These are phyloP conservation scores for Zaprionus obscuricornis DNA, from an alignment of 2,888 invertebrate genomes.

Conservation along the genomic window DNA sequence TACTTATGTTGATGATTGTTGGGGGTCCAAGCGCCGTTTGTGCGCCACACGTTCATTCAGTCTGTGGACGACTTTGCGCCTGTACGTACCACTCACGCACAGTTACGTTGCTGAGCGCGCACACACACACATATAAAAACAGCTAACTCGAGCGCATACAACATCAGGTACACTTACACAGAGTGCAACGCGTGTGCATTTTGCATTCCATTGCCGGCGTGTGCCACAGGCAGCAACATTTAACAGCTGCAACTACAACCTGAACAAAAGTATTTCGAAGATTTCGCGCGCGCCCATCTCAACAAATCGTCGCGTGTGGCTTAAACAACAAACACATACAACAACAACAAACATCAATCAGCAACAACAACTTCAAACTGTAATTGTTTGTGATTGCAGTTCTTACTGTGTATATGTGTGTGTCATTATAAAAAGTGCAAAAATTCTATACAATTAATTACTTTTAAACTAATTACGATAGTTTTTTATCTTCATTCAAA, in stretches of 20 bases:
- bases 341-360: slow-evolving; percentile 13
- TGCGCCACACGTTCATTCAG: slow-evolving; percentile 81
- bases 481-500: no score
- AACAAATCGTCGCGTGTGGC: slow-evolving; percentile 57
- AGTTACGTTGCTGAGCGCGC: slow-evolving; percentile 55
- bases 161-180: slow-evolving; percentile 12
- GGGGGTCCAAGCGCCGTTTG: slow-evolving; percentile 79
- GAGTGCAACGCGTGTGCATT: slow-evolving; percentile 50
- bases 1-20: slow-evolving; percentile 76
- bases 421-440: slow-evolving; percentile 24
- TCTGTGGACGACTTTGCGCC: slow-evolving; percentile 82
- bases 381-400: slow-evolving; percentile 29
- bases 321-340: no score
- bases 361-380: slow-evolving; percentile 29
- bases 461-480: no score
- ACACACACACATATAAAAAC: slow-evolving; percentile 25
- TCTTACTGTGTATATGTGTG: slow-evolving; percentile 15
- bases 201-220: slow-evolving; percentile 69
- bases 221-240: slow-evolving; percentile 62
- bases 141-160: neutral
- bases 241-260: slow-evolving; percentile 51
- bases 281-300: slow-evolving; percentile 56
- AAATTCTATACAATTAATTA: no score
- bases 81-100: slow-evolving; percentile 79
- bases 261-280: slow-evolving; percentile 40